phyloP scores from a whole-genome alignment of 2,113 vertebrate genomes.

The Hydropotes inermis region DNA sequence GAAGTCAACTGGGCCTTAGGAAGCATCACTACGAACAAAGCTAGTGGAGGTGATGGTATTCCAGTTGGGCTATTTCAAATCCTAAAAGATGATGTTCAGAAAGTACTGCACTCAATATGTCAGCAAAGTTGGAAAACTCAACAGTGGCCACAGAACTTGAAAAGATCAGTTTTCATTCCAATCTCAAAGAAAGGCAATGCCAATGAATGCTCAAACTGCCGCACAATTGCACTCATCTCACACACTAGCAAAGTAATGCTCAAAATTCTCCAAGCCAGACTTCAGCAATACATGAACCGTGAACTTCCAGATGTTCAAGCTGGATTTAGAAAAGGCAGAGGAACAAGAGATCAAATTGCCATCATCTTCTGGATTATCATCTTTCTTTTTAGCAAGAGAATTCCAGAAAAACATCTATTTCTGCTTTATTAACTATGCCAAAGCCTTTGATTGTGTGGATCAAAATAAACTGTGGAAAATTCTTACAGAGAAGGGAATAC shows the following conservation, averaged over 20 bases:
- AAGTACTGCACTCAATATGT: neutral
- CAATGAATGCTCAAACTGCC: rapidly evolving
- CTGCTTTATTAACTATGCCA: neutral
- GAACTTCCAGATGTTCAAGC: neutral
- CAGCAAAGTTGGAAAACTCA: neutral
- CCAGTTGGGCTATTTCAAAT: neutral
- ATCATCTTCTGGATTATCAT: neutral
- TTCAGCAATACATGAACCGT: rapidly evolving
- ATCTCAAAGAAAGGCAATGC: neutral
- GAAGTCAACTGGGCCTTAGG: neutral
- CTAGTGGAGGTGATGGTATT: neutral
- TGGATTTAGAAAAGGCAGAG: neutral
- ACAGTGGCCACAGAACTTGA: neutral
- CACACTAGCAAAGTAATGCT: neutral
- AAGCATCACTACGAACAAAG: neutral
- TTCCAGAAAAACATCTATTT: neutral
- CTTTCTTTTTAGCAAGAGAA: neutral
- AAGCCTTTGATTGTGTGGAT: neutral
- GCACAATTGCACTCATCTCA: neutral
- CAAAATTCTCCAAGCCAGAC: neutral
- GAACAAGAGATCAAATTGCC: neutral
- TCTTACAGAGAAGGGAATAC: neutral
- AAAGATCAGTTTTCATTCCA: neutral
- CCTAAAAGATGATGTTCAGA: neutral
- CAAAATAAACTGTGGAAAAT: neutral